Evolutionary conservation across 2,113 vertebrate species (phyloP).

Genomic region (Uria aalge): DNA sequence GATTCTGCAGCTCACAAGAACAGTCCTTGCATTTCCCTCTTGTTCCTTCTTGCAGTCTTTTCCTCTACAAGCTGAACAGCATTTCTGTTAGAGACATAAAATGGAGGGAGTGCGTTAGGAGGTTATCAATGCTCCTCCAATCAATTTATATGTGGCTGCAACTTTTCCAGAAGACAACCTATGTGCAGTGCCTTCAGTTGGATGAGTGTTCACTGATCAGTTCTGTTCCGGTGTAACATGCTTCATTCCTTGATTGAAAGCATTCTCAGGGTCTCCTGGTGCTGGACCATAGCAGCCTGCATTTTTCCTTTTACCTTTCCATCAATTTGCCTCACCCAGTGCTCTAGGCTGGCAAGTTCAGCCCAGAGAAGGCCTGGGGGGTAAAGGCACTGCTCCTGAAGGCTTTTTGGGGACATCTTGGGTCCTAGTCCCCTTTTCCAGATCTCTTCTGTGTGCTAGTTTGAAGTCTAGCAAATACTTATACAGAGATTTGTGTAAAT

Average conservation of each 20-base stretch:
- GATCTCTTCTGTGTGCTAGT: not conserved
- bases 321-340: not conserved
- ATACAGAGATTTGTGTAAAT: not conserved
- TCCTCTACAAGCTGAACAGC: not conserved
- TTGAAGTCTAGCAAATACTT: not conserved
- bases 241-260: not conserved
- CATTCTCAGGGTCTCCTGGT: not conserved
- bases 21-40: not conserved
- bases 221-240: not conserved
- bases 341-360: not conserved
- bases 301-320: not conserved
- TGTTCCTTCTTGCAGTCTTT: not conserved
- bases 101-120: not conserved
- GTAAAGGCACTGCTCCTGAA: not conserved
- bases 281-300: not conserved
- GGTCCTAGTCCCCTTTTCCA: not conserved
- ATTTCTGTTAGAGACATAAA: not conserved
- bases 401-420: not conserved
- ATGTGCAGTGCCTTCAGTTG: not conserved
- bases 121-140: not conserved
- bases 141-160: not conserved
- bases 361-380: not conserved
- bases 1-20: not conserved
- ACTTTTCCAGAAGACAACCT: not conserved
- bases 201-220: accelerated